phyloP scores from a whole-genome alignment of 37 sponge, comb jelly and placozoan species.

The Eunapius fragilis region DNA sequence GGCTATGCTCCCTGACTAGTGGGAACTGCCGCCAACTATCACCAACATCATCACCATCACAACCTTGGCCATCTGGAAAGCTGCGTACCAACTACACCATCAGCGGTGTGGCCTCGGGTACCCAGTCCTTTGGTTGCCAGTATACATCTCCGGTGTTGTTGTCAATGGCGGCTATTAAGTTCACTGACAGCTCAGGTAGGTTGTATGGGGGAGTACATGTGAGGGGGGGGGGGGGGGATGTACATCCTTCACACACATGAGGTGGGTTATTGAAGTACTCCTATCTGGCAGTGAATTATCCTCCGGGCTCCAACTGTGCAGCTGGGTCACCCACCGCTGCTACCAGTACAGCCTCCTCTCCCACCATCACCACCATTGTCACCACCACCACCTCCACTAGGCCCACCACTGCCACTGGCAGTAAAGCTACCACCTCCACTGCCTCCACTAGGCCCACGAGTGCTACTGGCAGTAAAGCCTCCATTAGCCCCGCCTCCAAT shows the following conservation, averaged over 20 bases:
- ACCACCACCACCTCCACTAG: neutral
- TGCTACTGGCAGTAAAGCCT: neutral
- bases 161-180: neutral
- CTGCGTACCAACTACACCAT: neutral
- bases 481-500: neutral
- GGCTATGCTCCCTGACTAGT: neutral
- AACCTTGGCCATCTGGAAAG: neutral
- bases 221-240: too few relatives aligned
- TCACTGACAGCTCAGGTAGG: neutral
- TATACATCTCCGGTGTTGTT: neutral
- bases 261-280: neutral
- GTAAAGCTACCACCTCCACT: neutral
- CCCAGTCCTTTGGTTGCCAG: neutral
- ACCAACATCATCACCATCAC: neutral
- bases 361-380: neutral
- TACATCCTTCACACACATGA: neutral
- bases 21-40: neutral
- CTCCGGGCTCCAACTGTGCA: neutral
- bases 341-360: neutral
- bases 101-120: neutral
- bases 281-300: neutral
- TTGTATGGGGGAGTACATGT: too few relatives aligned
- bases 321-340: neutral
- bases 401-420: neutral
- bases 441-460: neutral